Evolutionary conservation across 2,888 invertebrate genomes (phyloP), one percentile per base, ranked within the genome.

Genomic region (Augochlorella aurata): DNA sequence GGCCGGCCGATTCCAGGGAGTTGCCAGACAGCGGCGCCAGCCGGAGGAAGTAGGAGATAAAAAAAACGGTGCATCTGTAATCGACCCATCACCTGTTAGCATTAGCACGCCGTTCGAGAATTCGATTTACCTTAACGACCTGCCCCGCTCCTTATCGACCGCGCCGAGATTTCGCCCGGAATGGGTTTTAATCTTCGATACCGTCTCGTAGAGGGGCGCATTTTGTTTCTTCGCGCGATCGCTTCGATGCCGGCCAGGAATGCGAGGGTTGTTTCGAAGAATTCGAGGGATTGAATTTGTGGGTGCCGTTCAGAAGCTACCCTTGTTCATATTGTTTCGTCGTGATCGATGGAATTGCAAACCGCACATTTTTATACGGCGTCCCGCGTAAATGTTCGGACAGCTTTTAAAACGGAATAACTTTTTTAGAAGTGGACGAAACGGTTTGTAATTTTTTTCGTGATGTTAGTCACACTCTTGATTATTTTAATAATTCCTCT

Each of bases 21-120:
- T 73, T 74, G 44, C 54, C 69, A 73, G 61, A 38, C 54, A 77
- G 50, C 1, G 44, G 38, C 58, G n/a, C 14, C 54, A 61, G 49
- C 63, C 44, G 70, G 45, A 21, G 47, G 50, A 61, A 52, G 29
- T 67, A 58, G 66, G 21, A 50, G 68, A 49, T 38, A 77, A 74
- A 74, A 65, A 85, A 73, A 72, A n/a, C n/a, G 77, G 67, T 77
- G 86, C 83, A 79, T 78, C 73, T 71, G 77, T 82, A 80, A 85
- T 88, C 85, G 77, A 74, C 73, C 85, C 79, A 85, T 88, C 83
- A 85, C 79, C 77, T 84, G 85, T 85, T 89, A 78, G 74, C 73
- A 74, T 80, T 78, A 81, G 85, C 77, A 75, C 81, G 50, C 81
- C 52, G 79, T 86, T 84, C 83, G 69, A 74, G 77, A 86, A 85